Conservation (phyloP, 2,888 invertebrate species). For the Clivina fossor region DNA sequence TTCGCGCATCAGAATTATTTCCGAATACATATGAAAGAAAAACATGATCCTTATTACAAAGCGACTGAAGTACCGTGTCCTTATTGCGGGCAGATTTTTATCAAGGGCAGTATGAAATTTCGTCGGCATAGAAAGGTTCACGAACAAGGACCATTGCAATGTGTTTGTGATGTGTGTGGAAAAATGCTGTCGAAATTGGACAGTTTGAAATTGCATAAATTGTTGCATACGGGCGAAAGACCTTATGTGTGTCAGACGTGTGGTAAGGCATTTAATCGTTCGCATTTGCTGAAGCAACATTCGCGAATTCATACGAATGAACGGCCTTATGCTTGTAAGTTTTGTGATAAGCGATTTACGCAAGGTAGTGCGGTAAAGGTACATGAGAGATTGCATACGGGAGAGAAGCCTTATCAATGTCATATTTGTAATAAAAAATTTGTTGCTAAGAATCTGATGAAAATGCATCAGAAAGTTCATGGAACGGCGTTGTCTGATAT, state of each 20-base stretch:
- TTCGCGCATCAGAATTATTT: constrained; percentile 7
- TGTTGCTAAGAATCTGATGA: constrained; percentile 56
- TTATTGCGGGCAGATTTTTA: neutral
- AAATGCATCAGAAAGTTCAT: constrained; percentile 55
- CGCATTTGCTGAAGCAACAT: constrained; percentile 22
- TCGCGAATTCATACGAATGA: constrained; percentile 39
- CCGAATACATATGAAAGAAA: constrained; percentile 5
- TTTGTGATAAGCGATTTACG: constrained; percentile 38
- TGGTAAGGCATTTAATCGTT: constrained; percentile 22
- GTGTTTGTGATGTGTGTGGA: neutral
- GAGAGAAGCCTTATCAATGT: constrained; percentile 58
- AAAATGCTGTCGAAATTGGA: neutral
- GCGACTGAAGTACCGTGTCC: neutral
- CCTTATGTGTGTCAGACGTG: constrained; percentile 20
- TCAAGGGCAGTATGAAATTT: neutral
- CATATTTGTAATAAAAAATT: constrained; percentile 58
- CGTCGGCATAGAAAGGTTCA: neutral
- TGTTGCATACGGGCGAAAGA: constrained; percentile 6
- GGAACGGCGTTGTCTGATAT: constrained; percentile 19
- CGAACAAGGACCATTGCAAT: neutral
- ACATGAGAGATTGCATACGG: constrained; percentile 58
- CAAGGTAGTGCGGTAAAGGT: constrained; percentile 56
- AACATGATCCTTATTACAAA: constrained; percentile 24
- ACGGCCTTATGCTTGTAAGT: constrained; percentile 22
- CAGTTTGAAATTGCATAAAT: neutral